A percentile compares a stretch with the other conserved stretches of the same genome.
Conservation (phyloP, 2,888 invertebrate species). For the Drosophila pseudotakahashii region DNA sequence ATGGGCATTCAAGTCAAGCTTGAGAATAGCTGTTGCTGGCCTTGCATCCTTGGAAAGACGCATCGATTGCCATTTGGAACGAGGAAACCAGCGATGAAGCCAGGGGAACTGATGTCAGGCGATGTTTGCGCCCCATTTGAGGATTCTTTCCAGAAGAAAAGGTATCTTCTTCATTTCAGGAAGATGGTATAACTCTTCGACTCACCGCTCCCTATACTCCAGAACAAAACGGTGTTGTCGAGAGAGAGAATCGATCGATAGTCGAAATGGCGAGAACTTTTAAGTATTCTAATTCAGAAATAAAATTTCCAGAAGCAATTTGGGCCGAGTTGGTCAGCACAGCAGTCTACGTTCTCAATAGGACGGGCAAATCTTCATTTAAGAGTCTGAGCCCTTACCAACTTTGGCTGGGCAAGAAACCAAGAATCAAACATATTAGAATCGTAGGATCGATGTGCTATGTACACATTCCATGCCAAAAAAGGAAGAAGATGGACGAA, state of each 20-base stretch:
- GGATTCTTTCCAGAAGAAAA: background rate
- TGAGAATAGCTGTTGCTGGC: no score
- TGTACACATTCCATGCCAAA: background rate
- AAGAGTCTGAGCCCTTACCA: no score
- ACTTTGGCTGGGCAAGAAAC: no score
- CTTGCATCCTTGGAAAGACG: no score
- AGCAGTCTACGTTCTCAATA: no score
- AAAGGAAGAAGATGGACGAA: slow-evolving; percentile 3
- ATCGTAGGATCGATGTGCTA: slow-evolving; percentile 1
- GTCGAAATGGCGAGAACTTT: slow-evolving; percentile 2
- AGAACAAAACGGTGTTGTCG: slow-evolving; percentile 3
- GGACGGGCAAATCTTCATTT: no score
- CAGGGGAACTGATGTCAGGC: slow-evolving; percentile 2
- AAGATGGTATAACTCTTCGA: slow-evolving; percentile 1
- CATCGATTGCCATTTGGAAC: background rate
- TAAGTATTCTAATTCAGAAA: background rate
- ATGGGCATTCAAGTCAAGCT: no score
- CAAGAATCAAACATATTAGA: background rate
- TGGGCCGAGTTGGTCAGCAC: background rate
- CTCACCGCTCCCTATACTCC: background rate
- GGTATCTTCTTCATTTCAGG: background rate
- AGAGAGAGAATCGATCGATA: background rate
- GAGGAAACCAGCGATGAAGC: background rate
- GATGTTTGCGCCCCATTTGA: background rate
- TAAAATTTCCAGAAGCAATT: background rate